Evolutionary conservation across 2,888 invertebrate species (phyloP), one percentile per base, ranked within the genome.

Genomic region (Elysia crispata): DNA sequence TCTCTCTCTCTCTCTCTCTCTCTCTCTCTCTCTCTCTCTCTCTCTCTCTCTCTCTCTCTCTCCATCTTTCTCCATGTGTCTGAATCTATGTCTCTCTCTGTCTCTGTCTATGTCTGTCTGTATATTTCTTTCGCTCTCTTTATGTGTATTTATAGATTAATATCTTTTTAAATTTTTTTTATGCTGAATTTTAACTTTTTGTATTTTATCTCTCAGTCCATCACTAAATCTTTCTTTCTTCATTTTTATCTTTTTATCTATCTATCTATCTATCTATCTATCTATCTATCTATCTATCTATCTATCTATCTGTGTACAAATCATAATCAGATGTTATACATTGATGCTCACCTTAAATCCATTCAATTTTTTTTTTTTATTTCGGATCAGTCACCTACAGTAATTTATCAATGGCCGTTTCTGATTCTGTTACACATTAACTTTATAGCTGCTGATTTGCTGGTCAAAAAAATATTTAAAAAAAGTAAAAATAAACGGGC

Each of bases 271-370:
- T 73, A 23, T 66, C 64, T 73, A 23, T 66, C 64, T 79, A 23
- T 74, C 50, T 74, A 23, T 66, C 64, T 79, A 13, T 79, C 73
- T 79, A n/a, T 72, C 60, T 73, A 23, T 77, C 54, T 77, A 23
- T 77, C 70, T 78, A 41, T 78, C 60, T 78, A 41, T 78, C 72
- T 78, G 62, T 78, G 60, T 78, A 41, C 5, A 41, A 3, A 6
- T 3, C 41, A 41, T 41, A 41, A 11, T 41, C 41, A 3, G 3
- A 41, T 3, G 41, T 11, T 11, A 41, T 41, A 41, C n/a, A n/a
- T n/a, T 41, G 3, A 3, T 11, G 11, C 41, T 3, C 3, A 41
- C 11, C 41, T 11, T 41, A 41, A 41, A 41, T 41, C 5, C 11
- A 41, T 41, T 3, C 11, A 41, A 3, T 11, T 3, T 41, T 41